A percentile compares a stretch with the other conserved stretches of the same genome.
Evolutionary conservation across 2,797 vertebrate species (phyloP).

Genomic region (Hippoglossus hippoglossus): DNA sequence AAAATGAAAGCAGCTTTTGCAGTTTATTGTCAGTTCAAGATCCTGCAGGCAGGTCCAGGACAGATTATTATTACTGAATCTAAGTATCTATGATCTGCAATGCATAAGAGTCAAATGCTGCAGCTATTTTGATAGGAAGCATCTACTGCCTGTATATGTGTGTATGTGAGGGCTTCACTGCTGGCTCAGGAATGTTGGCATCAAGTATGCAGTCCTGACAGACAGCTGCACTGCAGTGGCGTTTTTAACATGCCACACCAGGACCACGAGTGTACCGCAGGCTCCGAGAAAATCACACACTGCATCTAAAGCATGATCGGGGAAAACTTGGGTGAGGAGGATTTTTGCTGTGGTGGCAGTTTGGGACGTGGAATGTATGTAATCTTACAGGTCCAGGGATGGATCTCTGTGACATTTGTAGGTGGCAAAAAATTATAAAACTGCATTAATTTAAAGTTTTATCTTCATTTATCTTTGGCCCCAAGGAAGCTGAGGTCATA

Average conservation of each 20-base stretch:
- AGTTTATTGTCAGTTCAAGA: background rate
- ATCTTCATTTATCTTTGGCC: too few species aligned
- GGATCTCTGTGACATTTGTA: too few species aligned
- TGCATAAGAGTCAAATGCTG: background rate
- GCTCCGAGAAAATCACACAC: constrained; percentile 76
- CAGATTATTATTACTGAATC: too few species aligned
- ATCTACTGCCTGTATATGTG: constrained; percentile 80
- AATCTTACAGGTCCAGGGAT: too few species aligned
- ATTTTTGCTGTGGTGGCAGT: too few species aligned
- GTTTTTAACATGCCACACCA: constrained; percentile 86
- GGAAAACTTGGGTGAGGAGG: too few species aligned
- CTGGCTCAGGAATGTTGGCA: constrained; percentile 92
- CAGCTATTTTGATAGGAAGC: constrained; percentile 74
- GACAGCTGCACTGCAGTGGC: constrained; percentile 94
- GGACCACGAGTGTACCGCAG: constrained; percentile 81
- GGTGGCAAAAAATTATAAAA: too few species aligned
- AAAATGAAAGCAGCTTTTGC: background rate
- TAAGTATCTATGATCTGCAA: background rate
- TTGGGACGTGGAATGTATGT: too few species aligned
- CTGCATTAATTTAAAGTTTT: too few species aligned
- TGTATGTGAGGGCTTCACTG: constrained; percentile 88
- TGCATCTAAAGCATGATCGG: background rate
- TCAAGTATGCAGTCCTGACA: constrained; percentile 87
- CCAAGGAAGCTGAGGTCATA: too few species aligned
- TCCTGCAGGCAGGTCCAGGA: constrained; percentile 12